Evolutionary conservation across 2,888 invertebrate genomes (phyloP), one percentile per base, ranked within the genome.

Genomic region (Nomada fabriciana): DNA sequence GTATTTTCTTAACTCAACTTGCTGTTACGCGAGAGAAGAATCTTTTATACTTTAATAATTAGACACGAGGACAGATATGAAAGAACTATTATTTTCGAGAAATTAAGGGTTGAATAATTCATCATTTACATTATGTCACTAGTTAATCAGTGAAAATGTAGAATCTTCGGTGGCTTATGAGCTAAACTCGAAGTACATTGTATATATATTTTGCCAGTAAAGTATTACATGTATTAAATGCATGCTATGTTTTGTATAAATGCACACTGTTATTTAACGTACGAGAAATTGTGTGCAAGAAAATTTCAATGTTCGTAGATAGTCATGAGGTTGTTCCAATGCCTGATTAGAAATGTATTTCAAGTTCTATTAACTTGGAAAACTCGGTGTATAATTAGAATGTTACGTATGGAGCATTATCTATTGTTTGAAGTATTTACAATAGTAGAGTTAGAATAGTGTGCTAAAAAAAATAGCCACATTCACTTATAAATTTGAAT

Each of bases 31-130:
- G 64, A 76, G 23, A 57, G 80, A 29, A 47, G 65, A 53, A 71
- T 75, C 83, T 83, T 88, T 86, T 88, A 71, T 88, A 88, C 80
- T 88, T 88, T 88, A 86, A 88, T 88, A 88, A 76, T 42, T n/a
- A n/a, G n/a, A 80, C 23, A 64, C 10, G 25, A 70, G 11, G 55
- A 72, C 60, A 71, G 36, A 83, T 79, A 82, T 63, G 79, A 83
- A 71, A 75, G 15, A 55, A 47, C 60, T 72, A 77, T 83, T 88
- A 84, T 86, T 84, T 79, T 86, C 76, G 69, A 61, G 29, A 77
- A 11, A 65, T 57, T 57, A 43, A 65, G 60, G 63, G 50, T 74
- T 43, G 25, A 64, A 74, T 50, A 64, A 61, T 57, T 67, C 15
- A 47, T 76, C 11, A 53, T 61, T 78, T 68, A 65, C 79, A 60